These are phyloP conservation scores for Hyposoter dolosus DNA, from an alignment of 2,888 invertebrate genomes.

Conservation along the genomic window DNA sequence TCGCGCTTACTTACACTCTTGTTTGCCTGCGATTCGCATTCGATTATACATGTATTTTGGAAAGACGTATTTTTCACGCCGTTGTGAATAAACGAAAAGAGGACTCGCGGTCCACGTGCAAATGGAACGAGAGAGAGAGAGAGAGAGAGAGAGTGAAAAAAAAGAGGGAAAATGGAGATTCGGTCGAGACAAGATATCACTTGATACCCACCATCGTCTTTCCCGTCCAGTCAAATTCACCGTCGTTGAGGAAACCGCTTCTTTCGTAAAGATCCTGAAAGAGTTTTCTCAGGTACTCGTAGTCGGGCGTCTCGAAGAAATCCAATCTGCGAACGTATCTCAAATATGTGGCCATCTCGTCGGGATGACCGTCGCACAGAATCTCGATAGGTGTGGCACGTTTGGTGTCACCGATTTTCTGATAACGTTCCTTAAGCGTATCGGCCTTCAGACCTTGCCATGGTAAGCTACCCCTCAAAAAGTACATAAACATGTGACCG, in stretches of 20 bases:
- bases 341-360: constrained; percentile 99
- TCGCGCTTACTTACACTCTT: constrained; percentile 57
- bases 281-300: constrained; percentile 98
- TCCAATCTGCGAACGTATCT: constrained; percentile 98
- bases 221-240: constrained; percentile 98
- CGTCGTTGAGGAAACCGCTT: constrained; percentile 94
- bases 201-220: constrained; percentile 88
- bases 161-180: constrained; percentile 34
- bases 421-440: constrained; percentile 99
- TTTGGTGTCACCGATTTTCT: constrained; percentile 99
- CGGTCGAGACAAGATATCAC: constrained; percentile 61
- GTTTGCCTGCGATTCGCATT: constrained; percentile 46
- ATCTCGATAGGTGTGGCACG: constrained; percentile 99
- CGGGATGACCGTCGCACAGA: constrained; percentile 94
- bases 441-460: constrained; percentile 99
- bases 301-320: constrained; percentile 99
- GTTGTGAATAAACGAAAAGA: constrained; percentile 69
- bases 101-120: constrained; percentile 77
- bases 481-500: constrained; percentile 99
- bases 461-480: constrained; percentile 99
- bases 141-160: constrained; percentile 28
- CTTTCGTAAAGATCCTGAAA: constrained; percentile 97
- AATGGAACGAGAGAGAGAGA: constrained; percentile 65
- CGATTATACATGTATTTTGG: constrained; percentile 13
- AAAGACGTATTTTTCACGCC: not conserved